These are phyloP conservation scores for Helarctos malayanus DNA, from an alignment of 2,797 vertebrate genomes.

Conservation along the genomic window DNA sequence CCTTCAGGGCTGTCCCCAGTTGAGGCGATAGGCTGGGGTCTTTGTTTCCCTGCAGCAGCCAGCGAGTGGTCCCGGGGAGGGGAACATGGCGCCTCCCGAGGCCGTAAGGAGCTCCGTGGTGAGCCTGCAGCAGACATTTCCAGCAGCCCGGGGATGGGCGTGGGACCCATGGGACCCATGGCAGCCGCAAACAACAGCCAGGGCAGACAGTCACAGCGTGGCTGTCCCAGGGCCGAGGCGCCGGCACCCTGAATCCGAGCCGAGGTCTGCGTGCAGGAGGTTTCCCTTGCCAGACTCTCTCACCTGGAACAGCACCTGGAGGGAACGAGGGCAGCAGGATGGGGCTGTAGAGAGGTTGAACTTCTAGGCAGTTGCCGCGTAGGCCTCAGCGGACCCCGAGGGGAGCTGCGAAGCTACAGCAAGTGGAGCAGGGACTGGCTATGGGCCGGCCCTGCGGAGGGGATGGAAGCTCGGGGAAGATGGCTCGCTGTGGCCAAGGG, in stretches of 20 bases:
- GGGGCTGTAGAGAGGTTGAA: neutral
- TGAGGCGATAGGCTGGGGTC: neutral
- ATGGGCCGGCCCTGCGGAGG: neutral
- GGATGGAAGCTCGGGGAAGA: accelerated
- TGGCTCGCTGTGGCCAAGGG: neutral
- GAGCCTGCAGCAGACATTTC: neutral
- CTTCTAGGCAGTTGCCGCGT: neutral
- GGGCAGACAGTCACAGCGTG: neutral
- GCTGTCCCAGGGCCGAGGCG: neutral
- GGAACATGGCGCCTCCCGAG: neutral
- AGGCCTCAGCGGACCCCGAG: neutral
- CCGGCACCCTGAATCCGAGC: neutral
- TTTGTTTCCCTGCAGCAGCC: neutral
- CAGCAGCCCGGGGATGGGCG: neutral
- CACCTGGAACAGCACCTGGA: neutral
- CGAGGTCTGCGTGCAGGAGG: neutral
- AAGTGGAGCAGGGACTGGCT: neutral
- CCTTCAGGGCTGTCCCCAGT: neutral
- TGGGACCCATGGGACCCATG: neutral
- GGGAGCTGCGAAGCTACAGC: neutral
- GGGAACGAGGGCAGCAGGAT: neutral
- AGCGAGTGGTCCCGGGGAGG: neutral
- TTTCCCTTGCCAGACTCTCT: accelerated
- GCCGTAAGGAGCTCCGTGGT: neutral
- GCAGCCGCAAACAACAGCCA: neutral